Evolutionary conservation across 2,797 vertebrate species (phyloP), one percentile per base, ranked within the genome.

Genomic region (Lutjanus argentimaculatus): DNA sequence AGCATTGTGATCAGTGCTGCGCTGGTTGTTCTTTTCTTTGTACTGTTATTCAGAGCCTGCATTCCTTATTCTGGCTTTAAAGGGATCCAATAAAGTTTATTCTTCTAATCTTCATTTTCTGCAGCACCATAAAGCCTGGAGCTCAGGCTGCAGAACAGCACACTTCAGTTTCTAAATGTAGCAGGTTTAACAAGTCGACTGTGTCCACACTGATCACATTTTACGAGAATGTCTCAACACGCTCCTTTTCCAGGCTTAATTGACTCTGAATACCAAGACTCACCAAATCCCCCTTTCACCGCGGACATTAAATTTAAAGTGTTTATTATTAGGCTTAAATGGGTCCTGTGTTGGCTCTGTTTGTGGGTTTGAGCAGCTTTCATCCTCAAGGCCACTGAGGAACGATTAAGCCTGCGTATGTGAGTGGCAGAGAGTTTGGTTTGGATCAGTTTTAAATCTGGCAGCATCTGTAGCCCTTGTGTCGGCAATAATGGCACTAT

Each of bases 241-340:
- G 30, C 13, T 30, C 53, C 57, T 57, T 72, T 64, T 72, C 45
- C 48, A 65, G 61, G 10, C 59, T 74, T 83, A 61, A 78, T 49
- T 74, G 75, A 72, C 53, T 62, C 63, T 56, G 16, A 70, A 62
- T 72, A 62, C 79, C 45, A 61, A 78, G 58, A 74, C 48, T 69
- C 52, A 63, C 59, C 76, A 61, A 75, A 69, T 42, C 59, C 68
- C 21, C 42, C 40, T 69, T 74, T 77, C 61, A 70, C 51, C 75
- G 30, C 46, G 48, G 64, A 51, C 43, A 63, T 70, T 78, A 65
- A 64, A 76, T 59, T 72, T 79, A 52, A 72, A 75, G 62, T 67
- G 62, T 74, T 78, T 83, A 78, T 83, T 69, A 74, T 78, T 69
- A 84, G 72, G 72, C 58, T 55, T 62, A 61, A 79, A 79, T 75